Evolutionary conservation across 2,797 vertebrate genomes (phyloP).

Genomic region (Nannoperca obscura): DNA sequence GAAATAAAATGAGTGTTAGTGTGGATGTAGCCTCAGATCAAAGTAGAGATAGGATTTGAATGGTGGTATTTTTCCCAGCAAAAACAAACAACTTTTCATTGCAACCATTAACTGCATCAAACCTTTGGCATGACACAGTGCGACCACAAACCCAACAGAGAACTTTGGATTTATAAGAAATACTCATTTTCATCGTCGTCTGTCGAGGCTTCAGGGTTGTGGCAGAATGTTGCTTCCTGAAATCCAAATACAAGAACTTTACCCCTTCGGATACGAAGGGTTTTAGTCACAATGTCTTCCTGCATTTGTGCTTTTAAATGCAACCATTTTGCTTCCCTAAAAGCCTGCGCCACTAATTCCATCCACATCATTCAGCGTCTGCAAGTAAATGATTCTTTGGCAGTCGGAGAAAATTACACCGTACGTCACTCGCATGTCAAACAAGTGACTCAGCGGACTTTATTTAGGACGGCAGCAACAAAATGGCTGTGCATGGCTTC

Average conservation of each 20-base stretch:
- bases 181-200: conserved; percentile 23
- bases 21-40: not conserved
- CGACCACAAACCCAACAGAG: conserved; percentile 21
- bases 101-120: conserved; percentile 3
- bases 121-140: conserved; percentile 49
- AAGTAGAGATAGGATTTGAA: conserved; percentile 54
- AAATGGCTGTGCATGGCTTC: conserved; percentile 78
- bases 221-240: conserved; percentile 42
- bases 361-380: conserved; percentile 33
- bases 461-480: conserved; percentile 7
- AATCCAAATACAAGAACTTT: conserved; percentile 45
- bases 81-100: not conserved
- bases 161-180: too few species aligned
- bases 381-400: conserved; percentile 13
- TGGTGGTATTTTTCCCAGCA: conserved; percentile 38
- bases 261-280: not conserved
- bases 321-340: conserved; percentile 40
- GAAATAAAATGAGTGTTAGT: too few species aligned
- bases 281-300: conserved; percentile 29
- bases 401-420: conserved; percentile 20
- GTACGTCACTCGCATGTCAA: conserved; percentile 51
- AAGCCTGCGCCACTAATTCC: conserved; percentile 45
- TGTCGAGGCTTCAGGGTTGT: conserved; percentile 25
- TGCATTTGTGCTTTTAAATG: conserved; percentile 50
- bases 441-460: conserved; percentile 19